These are phyloP conservation scores for Slavum lentiscoides DNA, from an alignment of 2,888 invertebrate species.

Conservation along the genomic window DNA sequence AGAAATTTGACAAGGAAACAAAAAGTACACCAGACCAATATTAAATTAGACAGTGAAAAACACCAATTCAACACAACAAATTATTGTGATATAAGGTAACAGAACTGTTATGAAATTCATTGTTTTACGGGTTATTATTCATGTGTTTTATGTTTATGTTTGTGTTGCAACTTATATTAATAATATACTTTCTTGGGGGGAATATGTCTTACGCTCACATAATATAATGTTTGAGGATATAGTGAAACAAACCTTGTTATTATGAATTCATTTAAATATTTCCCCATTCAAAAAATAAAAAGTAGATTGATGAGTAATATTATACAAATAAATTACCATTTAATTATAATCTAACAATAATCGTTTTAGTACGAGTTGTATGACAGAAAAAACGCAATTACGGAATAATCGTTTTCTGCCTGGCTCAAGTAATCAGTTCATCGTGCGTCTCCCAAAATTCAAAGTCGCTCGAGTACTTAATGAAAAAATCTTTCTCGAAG, in stretches of 20 bases:
- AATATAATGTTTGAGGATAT: background rate
- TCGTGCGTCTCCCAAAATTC: conserved; percentile 49
- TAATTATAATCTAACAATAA: conserved; percentile 36
- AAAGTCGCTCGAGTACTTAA: conserved; percentile 49
- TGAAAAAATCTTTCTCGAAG: conserved; percentile 50
- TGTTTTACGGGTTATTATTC: too few species aligned
- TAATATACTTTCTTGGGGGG: background rate
- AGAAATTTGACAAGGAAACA: conserved; percentile 19
- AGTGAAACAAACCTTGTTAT: conserved; percentile 46
- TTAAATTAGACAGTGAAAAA: conserved; percentile 17
- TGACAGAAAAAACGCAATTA: conserved; percentile 38
- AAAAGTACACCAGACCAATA: conserved; percentile 12
- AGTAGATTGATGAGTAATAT: background rate
- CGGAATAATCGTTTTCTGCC: conserved; percentile 42
- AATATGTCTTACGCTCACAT: background rate
- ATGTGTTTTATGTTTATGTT: background rate
- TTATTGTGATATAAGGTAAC: conserved; percentile 26
- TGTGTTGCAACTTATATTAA: background rate
- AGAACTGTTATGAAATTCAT: background rate
- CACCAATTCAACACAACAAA: background rate
- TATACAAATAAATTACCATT: background rate
- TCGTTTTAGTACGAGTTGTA: conserved; percentile 38
- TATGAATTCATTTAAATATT: conserved; percentile 1
- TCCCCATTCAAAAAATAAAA: conserved; percentile 2
- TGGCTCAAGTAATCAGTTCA: conserved; percentile 42